phyloP scores from a whole-genome alignment of 2,797 vertebrate species.

The Apodemus agrarius region DNA sequence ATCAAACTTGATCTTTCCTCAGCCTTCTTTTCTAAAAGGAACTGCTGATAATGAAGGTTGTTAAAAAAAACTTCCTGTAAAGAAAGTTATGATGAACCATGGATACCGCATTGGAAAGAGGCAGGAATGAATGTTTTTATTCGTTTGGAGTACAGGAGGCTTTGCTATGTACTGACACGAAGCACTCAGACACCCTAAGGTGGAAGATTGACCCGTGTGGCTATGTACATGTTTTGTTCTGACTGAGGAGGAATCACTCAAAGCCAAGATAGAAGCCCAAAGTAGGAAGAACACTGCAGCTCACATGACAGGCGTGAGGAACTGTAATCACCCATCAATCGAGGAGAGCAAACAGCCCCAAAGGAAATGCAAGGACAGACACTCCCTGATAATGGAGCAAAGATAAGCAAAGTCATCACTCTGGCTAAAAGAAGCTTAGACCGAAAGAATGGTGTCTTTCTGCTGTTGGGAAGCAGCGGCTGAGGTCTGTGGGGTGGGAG shows the following conservation, averaged over 20 bases:
- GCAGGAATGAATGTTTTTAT: neutral
- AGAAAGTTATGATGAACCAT: neutral
- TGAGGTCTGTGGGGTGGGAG: neutral
- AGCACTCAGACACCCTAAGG: conserved; percentile 29
- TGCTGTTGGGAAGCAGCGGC: neutral
- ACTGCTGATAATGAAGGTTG: neutral
- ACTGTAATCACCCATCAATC: neutral
- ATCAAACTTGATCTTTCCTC: neutral
- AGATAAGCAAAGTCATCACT: neutral
- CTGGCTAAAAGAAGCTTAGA: neutral
- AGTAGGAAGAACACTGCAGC: conserved; percentile 11
- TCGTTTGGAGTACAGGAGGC: neutral
- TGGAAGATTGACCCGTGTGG: conserved; percentile 25
- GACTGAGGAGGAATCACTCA: neutral
- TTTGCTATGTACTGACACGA: conserved; percentile 34
- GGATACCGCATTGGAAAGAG: neutral
- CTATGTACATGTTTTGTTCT: conserved; percentile 30
- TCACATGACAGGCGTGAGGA: neutral
- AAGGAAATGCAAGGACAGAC: neutral
- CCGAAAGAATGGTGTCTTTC: neutral
- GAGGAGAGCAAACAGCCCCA: neutral
- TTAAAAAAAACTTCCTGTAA: neutral
- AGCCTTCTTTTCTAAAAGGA: neutral
- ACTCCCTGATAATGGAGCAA: neutral
- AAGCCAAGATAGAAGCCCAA: conserved; percentile 24